Base-by-base conservation (phyloP, 2,888 invertebrate genomes). In the Cremastinae sp. region DNA sequence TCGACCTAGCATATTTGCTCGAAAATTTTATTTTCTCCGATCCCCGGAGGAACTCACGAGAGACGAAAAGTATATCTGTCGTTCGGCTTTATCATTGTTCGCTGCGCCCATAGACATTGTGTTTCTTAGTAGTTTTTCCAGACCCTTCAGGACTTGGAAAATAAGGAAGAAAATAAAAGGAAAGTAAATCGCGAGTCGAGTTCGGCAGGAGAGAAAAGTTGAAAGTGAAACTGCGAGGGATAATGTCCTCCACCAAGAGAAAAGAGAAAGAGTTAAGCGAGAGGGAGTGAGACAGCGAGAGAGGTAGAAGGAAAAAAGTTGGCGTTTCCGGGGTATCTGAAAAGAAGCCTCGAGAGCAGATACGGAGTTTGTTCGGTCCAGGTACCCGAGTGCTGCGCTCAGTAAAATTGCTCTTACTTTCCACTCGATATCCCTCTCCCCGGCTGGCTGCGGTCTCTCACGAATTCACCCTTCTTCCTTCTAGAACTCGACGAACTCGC, bases 331-430 rank as follows among this genome's bases (percentile, higher is more conserved):
- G 56, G 49, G 62, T 66, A 75, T 75, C 72, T 65, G 16, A 61
- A 66, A 28, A 72, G 49, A 72, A 64, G 55, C 66, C 55, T 66
- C 22, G 18, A 51, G 66, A 61, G 65, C 51, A 56, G 62, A 55
- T 62, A 51, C 55, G 55, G 45, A 56, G 55, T 64, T 49, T 70
- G 55, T n/a, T 66, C 43, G 45, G 16, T 69, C 45, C 70, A 66
- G 68, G 64, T 58, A 62, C 68, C 69, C 49, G 72, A 76, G 62
- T 72, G 56, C 62, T 74, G 53, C 61, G 56, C 71, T 43, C 58
- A 35, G 72, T 75, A 56, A 56, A 56, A 62, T 68, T 66, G 66
- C 65, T 75, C 58, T 70, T 70, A 51, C 70, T 37, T 53, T 70
- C 53, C 58, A 72, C 71, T 72, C 62, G 55, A 56, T 47, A 28